Conservation (phyloP, 2,888 invertebrate genomes). For the Synergus itoensis region DNA sequence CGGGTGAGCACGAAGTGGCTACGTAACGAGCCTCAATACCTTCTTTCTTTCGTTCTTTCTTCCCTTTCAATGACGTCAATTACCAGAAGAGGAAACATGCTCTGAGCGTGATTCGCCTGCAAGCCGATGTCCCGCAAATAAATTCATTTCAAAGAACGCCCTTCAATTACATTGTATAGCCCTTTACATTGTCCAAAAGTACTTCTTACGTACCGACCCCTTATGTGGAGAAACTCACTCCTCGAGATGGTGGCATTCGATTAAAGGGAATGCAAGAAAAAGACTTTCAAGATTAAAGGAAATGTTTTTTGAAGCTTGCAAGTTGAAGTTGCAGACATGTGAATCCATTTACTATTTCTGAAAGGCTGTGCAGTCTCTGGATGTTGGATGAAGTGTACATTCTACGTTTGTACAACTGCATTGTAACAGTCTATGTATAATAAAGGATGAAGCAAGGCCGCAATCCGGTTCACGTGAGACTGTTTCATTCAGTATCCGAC, state of each 20-base stretch:
- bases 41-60: constrained; percentile 37
- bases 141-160: constrained; percentile 14
- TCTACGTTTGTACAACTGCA: constrained; percentile 11
- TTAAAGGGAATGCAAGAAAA: not conserved
- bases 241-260: constrained; percentile 2
- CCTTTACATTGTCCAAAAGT: constrained; percentile 25
- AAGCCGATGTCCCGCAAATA: constrained; percentile 34
- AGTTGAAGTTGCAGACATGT: too few relatives aligned
- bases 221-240: constrained; percentile 4
- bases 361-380: not conserved
- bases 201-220: not conserved
- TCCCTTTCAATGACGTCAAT: constrained; percentile 39
- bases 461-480: constrained; percentile 31
- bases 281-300: not conserved
- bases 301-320: not conserved
- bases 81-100: constrained; percentile 41
- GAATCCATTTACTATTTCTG: not conserved
- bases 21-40: constrained; percentile 37
- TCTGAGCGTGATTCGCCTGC: constrained; percentile 36
- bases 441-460: constrained; percentile 33
- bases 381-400: not conserved
- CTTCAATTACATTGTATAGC: constrained; percentile 9
- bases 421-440: not conserved
- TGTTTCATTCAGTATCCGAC: constrained; percentile 27
- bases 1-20: constrained; percentile 27